Evolutionary conservation across 2,888 invertebrate species (phyloP).

Genomic region (Litoditis marina): DNA sequence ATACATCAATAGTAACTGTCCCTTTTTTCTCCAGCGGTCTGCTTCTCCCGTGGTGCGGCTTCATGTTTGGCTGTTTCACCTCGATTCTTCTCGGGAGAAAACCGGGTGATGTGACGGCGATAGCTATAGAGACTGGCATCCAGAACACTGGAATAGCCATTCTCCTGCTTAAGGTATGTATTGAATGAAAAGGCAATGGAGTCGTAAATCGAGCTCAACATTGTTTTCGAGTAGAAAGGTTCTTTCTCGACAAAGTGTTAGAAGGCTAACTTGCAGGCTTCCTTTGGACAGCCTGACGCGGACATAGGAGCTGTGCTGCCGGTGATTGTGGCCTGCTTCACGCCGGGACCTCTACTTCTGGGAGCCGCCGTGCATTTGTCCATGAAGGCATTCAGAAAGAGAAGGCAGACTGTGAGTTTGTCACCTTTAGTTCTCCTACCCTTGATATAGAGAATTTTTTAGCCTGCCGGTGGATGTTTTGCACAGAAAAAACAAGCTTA

Average conservation of each 20-base stretch:
- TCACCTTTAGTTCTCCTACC: background rate
- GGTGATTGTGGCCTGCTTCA: slow-evolving; percentile 87
- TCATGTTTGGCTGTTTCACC: slow-evolving; percentile 63
- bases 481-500: too few relatives aligned
- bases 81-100: slow-evolving; percentile 56
- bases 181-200: background rate
- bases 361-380: slow-evolving; percentile 56
- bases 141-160: slow-evolving; percentile 65
- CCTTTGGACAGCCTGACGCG: slow-evolving; percentile 61
- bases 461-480: too few relatives aligned
- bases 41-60: slow-evolving; percentile 65
- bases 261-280: too few relatives aligned
- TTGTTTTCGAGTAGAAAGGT: background rate
- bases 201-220: background rate
- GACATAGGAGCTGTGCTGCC: slow-evolving; percentile 74
- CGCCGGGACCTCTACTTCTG: slow-evolving; percentile 77
- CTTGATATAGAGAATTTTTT: too few relatives aligned
- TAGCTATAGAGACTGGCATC: slow-evolving; percentile 63
- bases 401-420: slow-evolving; percentile 20
- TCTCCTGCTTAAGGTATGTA: slow-evolving; percentile 54
- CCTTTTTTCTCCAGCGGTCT: slow-evolving; percentile 59
- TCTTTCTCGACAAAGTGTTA: background rate
- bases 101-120: slow-evolving; percentile 59
- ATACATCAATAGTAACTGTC: too few relatives aligned
- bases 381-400: slow-evolving; percentile 42